Percentiles rank a stretch among this genome's conserved stretches.
Evolutionary conservation across 2,113 vertebrate species (phyloP).

Genomic region (Chaetops frenatus): DNA sequence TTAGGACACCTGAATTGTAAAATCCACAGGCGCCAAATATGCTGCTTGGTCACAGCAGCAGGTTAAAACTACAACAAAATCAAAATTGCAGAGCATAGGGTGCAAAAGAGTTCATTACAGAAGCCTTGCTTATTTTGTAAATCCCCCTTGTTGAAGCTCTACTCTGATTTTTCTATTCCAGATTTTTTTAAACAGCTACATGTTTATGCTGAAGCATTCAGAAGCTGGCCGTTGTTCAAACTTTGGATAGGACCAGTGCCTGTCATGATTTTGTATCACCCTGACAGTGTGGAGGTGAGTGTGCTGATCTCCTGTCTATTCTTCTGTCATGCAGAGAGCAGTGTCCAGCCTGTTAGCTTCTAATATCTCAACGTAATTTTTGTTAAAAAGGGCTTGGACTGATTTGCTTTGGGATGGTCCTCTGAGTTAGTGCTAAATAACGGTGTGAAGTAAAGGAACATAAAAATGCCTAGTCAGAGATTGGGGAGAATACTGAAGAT

Average conservation of each 20-base stretch:
- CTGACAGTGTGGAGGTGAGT: constrained; percentile 86
- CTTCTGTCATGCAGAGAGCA: neutral
- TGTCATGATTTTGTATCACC: constrained; percentile 74
- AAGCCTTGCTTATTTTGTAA: neutral
- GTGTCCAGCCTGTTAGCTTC: neutral
- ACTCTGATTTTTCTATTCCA: constrained; percentile 53
- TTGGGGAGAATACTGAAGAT: neutral
- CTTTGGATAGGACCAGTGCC: constrained; percentile 87
- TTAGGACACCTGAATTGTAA: neutral
- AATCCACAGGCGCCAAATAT: neutral
- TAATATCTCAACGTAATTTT: neutral
- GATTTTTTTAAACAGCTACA: constrained; percentile 86
- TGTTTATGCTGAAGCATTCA: neutral
- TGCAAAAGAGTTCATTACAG: neutral
- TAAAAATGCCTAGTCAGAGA: neutral
- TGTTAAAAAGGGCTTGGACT: neutral
- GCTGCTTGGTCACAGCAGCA: neutral
- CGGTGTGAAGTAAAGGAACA: neutral
- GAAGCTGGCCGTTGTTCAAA: constrained; percentile 72
- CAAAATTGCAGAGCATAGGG: neutral
- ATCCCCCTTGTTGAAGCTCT: neutral
- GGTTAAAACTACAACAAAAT: neutral
- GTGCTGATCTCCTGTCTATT: neutral
- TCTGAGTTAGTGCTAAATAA: neutral
- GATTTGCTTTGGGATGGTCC: neutral